These are phyloP conservation scores for Conops quadrifasciatus DNA, from an alignment of 2,888 invertebrate species.

Conservation along the genomic window DNA sequence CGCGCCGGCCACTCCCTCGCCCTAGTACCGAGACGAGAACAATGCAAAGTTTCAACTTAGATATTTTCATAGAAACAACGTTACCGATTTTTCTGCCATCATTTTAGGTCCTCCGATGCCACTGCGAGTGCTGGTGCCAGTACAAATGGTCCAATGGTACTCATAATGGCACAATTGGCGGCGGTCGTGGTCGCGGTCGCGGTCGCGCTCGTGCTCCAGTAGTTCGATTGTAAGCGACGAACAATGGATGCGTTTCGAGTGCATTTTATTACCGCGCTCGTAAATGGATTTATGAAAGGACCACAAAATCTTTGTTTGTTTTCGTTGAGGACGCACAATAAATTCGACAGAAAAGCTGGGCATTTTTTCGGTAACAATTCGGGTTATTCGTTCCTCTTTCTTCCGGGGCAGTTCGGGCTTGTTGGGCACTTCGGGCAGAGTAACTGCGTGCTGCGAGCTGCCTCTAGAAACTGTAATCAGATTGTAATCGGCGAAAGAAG, in stretches of 20 bases:
- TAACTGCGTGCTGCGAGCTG: background rate
- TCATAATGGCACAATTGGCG: no score
- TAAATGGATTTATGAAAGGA: slow-evolving; percentile 55
- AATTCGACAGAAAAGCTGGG: slow-evolving; percentile 49
- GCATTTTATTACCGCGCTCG: slow-evolving; percentile 44
- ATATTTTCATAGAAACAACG: slow-evolving; percentile 32
- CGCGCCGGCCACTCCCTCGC: background rate
- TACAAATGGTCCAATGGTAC: slow-evolving; percentile 11
- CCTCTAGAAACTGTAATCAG: background rate
- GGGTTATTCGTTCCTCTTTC: slow-evolving; percentile 17
- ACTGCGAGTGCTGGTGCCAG: background rate
- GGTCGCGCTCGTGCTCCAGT: background rate
- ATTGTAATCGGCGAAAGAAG: background rate
- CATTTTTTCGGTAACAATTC: slow-evolving; percentile 3
- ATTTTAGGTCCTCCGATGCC: no score
- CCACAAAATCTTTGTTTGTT: slow-evolving; percentile 53
- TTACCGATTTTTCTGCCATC: slow-evolving; percentile 2
- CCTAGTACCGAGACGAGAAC: slow-evolving; percentile 20
- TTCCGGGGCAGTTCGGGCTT: background rate
- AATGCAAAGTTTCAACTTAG: slow-evolving; percentile 27
- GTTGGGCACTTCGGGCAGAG: background rate
- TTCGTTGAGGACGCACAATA: slow-evolving; percentile 59
- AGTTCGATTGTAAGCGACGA: background rate
- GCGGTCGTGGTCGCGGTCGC: background rate
- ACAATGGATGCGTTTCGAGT: slow-evolving; percentile 46